A percentile compares a stretch with the other conserved stretches of the same genome.
Evolutionary conservation across 2,888 invertebrate genomes (phyloP).

Genomic region (Ophioninae sp.): DNA sequence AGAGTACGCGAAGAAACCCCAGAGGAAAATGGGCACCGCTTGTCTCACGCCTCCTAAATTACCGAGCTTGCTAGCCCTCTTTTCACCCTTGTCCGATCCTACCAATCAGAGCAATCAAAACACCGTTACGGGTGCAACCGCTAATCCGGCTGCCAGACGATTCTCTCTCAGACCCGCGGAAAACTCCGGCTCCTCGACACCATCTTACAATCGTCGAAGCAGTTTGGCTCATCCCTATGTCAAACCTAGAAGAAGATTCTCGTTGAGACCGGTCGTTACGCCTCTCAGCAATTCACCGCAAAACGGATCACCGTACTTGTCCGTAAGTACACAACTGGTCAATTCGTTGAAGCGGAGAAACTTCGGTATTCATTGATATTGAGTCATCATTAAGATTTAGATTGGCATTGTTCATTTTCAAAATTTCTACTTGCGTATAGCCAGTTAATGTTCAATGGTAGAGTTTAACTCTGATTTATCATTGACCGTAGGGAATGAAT

Average conservation of each 20-base stretch:
- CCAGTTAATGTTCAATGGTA: neutral
- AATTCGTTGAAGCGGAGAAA: too few species aligned
- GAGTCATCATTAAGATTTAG: too few species aligned
- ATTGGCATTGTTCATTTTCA: too few species aligned
- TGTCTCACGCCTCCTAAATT: conserved; percentile 81
- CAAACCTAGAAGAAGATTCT: conserved; percentile 74
- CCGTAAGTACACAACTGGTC: conserved; percentile 53
- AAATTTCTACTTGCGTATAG: neutral
- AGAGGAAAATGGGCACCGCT: conserved; percentile 83
- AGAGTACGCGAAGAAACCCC: conserved; percentile 74
- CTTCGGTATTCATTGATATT: too few species aligned
- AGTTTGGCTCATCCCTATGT: conserved; percentile 66
- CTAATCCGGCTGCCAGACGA: conserved; percentile 63
- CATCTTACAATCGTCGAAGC: conserved; percentile 67
- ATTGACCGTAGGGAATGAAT: conserved; percentile 52
- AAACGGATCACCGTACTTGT: conserved; percentile 68
- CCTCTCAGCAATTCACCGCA: conserved; percentile 70
- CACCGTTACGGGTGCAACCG: conserved; percentile 67
- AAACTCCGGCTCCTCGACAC: conserved; percentile 67
- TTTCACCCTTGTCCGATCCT: conserved; percentile 76
- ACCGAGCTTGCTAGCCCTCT: conserved; percentile 81
- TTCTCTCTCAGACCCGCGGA: conserved; percentile 73
- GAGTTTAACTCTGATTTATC: neutral
- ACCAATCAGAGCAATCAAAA: conserved; percentile 72
- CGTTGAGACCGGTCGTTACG: conserved; percentile 75